phyloP scores from a whole-genome alignment of 1,140 invertebrate species.

The Bradysia coprophila region DNA sequence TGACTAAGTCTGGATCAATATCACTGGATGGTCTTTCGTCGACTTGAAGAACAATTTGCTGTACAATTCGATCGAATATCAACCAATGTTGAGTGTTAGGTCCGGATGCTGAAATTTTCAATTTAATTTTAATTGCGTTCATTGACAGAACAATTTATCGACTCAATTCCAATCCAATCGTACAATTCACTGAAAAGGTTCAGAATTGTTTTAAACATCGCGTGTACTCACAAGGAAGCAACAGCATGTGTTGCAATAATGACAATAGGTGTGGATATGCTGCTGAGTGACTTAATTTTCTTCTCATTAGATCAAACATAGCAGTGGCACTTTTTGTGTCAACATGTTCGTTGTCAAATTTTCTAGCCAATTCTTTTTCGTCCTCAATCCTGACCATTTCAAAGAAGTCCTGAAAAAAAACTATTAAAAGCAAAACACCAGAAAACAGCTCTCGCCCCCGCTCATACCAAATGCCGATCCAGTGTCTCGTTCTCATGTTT shows the following conservation, averaged over 20 bases:
- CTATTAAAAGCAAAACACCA: too few species aligned
- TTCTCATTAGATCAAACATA: constrained; percentile 86
- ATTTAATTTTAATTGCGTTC: constrained; percentile 7
- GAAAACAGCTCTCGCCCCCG: too few species aligned
- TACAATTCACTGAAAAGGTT: background rate
- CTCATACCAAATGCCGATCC: constrained; percentile 53
- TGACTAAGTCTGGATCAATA: constrained; percentile 15
- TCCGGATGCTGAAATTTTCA: constrained; percentile 40
- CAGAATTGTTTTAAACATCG: background rate
- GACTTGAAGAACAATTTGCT: constrained; percentile 85
- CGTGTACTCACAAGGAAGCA: constrained; percentile 65
- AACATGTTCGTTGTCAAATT: constrained; percentile 81
- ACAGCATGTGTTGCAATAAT: constrained; percentile 74
- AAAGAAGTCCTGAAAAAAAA: constrained; percentile 59
- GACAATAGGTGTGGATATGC: constrained; percentile 88
- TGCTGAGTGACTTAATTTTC: constrained; percentile 79
- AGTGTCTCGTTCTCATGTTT: constrained; percentile 86
- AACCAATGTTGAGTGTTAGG: constrained; percentile 82
- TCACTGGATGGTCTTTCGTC: constrained; percentile 23
- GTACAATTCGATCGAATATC: constrained; percentile 85
- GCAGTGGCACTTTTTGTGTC: constrained; percentile 84
- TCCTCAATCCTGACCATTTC: constrained; percentile 96
- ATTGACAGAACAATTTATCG: too few species aligned
- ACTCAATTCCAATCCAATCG: background rate
- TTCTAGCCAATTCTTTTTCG: constrained; percentile 80